Evolutionary conservation across 2,888 invertebrate genomes (phyloP).

Genomic region (Eudemis profundana): DNA sequence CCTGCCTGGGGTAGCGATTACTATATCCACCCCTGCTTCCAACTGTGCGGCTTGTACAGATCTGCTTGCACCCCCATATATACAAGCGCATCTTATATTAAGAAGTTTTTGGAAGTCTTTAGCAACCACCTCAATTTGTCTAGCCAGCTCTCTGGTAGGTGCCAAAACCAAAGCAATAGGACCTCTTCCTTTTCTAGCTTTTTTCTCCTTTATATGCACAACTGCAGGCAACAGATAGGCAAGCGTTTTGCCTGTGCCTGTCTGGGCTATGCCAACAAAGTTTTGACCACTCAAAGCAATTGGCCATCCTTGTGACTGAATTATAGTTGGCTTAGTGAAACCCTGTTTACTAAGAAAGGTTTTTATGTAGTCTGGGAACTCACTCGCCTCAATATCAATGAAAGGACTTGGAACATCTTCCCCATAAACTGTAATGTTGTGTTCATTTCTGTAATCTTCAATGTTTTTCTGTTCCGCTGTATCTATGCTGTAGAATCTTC

Average conservation of each 20-base stretch:
- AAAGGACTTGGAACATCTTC: constrained; percentile 90
- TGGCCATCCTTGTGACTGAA: constrained; percentile 94
- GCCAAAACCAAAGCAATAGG: constrained; percentile 93
- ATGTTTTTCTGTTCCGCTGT: constrained; percentile 78
- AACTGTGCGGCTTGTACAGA: constrained; percentile 87
- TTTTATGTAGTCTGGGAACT: constrained; percentile 90
- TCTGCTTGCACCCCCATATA: constrained; percentile 94
- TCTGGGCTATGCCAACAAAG: constrained; percentile 94
- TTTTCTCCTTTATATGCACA: constrained; percentile 92
- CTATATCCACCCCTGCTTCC: constrained; percentile 91
- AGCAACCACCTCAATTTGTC: constrained; percentile 92
- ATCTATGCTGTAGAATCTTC: constrained; percentile 65
- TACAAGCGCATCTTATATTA: constrained; percentile 91
- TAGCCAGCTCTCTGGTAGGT: constrained; percentile 91
- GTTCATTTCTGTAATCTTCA: constrained; percentile 86
- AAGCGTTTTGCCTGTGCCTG: constrained; percentile 91
- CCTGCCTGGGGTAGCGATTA: constrained; percentile 95
- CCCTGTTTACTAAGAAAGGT: constrained; percentile 86
- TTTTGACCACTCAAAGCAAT: constrained; percentile 91
- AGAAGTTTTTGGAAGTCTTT: constrained; percentile 89
- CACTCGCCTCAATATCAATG: constrained; percentile 89
- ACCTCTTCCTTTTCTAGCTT: constrained; percentile 89
- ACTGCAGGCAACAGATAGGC: constrained; percentile 92
- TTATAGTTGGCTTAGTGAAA: constrained; percentile 90
- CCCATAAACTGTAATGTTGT: constrained; percentile 91